Evolutionary conservation across 2,797 vertebrate species (phyloP), one percentile per base, ranked within the genome.

Genomic region (Mustela erminea): DNA sequence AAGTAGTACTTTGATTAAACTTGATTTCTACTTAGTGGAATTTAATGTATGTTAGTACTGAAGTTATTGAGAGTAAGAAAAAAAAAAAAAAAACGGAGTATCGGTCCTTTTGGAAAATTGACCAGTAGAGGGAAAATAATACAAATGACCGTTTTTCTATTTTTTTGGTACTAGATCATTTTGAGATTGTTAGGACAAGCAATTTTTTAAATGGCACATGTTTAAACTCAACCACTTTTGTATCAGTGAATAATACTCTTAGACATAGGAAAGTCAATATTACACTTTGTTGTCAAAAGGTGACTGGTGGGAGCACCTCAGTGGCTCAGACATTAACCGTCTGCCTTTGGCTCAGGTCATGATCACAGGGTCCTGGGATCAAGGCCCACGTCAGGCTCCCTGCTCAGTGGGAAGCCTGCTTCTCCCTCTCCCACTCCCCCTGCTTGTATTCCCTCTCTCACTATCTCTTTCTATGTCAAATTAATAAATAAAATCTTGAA

Each of bases 191-290:
- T 41, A 52, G 38, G 38, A 72, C 10, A 83, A 74, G 3, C 23
- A 52, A 14, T 70, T 91, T 70, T 35, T 86, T 86, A 52, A 41
- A 70, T 77, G 35, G 62, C 46, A 83, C 2, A 35, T n/a, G 2
- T 83, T 85, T 54, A 89, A 88, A 72, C 25, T 41, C 85, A 88
- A 11, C 62, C 10, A 91, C 14, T 92, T 88, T 88, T 41, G 84
- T 84, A 29, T 74, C 80, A 29, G 46, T 87, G 56, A 74, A 88
- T 18, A 92, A 86, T 88, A 74, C 13, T 43, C 7, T 85, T 60
- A 52, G 21, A 74, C n/a, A 72, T n/a, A 60, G 83, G 27, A 91
- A 97, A 66, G 41, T 62, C 52, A 46, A 1, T 56, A 58, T 87
- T 81, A 89, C 15, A 49, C 38, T 90, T 78, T n/a, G 25, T 46